Evolutionary conservation across 2,888 invertebrate species (phyloP).

Genomic region (Phengaris arion): DNA sequence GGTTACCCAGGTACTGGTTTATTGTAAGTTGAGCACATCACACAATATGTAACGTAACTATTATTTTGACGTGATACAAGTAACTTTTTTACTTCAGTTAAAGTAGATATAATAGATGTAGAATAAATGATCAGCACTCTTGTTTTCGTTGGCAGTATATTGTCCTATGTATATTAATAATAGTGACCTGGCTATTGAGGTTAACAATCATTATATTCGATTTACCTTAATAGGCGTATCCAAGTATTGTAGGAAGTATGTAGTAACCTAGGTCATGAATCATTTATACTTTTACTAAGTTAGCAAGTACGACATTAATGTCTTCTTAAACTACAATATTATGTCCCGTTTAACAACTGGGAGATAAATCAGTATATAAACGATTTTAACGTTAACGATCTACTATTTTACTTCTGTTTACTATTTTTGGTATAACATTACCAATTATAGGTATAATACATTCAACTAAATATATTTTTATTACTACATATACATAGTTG

Average conservation of each 20-base stretch:
- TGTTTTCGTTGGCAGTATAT: neutral
- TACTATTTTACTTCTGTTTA: neutral
- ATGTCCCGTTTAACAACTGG: conserved; percentile 10
- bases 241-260: conserved; percentile 15
- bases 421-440: conserved; percentile 2
- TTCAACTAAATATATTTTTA: neutral
- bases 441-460: neutral
- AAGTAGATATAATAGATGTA: no score
- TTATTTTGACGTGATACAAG: no score
- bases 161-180: neutral
- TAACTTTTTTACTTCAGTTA: no score
- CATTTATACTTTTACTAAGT: conserved; percentile 9
- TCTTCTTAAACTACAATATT: conserved; percentile 20
- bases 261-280: conserved; percentile 14
- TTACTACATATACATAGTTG: no score
- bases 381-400: conserved; percentile 18
- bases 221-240: conserved; percentile 1
- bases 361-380: conserved; percentile 13
- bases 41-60: no score
- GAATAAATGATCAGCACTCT: neutral
- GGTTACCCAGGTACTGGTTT: no score
- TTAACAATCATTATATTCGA: neutral
- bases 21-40: no score
- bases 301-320: conserved; percentile 18
- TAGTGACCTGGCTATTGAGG: neutral